Evolutionary conservation across 2,113 vertebrate genomes (phyloP).

Genomic region (Catharus bicknelli): DNA sequence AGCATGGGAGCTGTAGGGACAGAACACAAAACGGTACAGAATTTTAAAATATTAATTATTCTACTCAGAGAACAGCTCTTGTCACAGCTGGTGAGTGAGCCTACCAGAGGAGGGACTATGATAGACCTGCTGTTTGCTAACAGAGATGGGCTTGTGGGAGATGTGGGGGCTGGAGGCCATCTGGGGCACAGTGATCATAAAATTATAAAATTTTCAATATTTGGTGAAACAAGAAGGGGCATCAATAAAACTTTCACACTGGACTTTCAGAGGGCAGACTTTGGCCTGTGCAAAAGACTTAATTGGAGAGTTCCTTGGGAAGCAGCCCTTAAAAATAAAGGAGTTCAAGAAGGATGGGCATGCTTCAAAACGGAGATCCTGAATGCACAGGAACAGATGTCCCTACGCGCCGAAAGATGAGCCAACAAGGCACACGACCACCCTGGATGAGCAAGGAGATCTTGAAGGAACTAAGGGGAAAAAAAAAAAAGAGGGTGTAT

Average conservation of each 20-base stretch:
- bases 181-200: background rate
- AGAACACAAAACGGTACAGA: background rate
- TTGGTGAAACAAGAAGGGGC: background rate
- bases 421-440: rapidly evolving
- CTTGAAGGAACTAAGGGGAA: background rate
- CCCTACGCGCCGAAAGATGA: background rate
- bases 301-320: background rate
- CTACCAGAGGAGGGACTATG: background rate
- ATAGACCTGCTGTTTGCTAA: background rate
- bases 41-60: background rate
- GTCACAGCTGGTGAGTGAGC: background rate
- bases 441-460: background rate
- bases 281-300: background rate
- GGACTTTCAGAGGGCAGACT: background rate
- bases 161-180: background rate
- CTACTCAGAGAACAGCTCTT: background rate
- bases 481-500: background rate
- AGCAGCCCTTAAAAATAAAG: background rate
- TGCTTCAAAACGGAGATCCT: background rate
- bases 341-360: background rate
- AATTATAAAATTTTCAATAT: background rate
- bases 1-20: background rate
- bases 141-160: background rate
- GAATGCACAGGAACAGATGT: background rate
- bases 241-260: background rate